Evolutionary conservation across 2,797 vertebrate species (phyloP), one percentile per base, ranked within the genome.

Genomic region (Lates japonicus): DNA sequence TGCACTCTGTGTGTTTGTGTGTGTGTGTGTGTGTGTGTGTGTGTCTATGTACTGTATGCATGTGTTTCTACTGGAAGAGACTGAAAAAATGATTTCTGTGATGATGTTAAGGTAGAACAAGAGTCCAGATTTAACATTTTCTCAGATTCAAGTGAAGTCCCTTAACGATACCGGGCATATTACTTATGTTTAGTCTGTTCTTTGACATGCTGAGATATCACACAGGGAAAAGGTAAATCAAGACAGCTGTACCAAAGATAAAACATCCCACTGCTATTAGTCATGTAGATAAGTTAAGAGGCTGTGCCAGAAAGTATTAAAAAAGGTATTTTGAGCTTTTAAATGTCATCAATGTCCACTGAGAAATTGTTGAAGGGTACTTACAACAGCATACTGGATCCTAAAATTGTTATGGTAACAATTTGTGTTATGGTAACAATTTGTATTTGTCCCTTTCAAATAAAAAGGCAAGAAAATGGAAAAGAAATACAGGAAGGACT

Each of bases 101-200:
- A 81, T 39, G 52, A 67, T 58, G 63, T 78, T 70, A 61, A 78
- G 91, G 70, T 63, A 85, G 54, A 86, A 69, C 29, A 29, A 54
- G 48, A 58, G 63, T 82, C 55, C 61, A 69, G 49, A 52, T 80
- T 90, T 74, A 80, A 85, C 76, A 78, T 83, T 78, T 75, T 80
- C 61, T 85, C 75, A 68, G 25, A 78, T 74, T 83, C 31, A n/a
- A 52, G 63, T 39, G 44, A 81, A 76, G 75, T 82, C 57, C 46
- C 6, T 33, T 66, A 77, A 80, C 74, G 63, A 52, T 12, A 74
- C 66, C 1, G 62, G 70, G 63, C 73, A 67, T 88, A 82, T 85
- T 67, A 70, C 76, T 78, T 76, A 60, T 91, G 91, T 94, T 93
- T 90, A 90, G 90, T 93, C 92, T 94, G 80, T 80, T 87, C 66